These are phyloP conservation scores for Albula goreensis DNA, from an alignment of 2,113 vertebrate species.

Conservation along the genomic window DNA sequence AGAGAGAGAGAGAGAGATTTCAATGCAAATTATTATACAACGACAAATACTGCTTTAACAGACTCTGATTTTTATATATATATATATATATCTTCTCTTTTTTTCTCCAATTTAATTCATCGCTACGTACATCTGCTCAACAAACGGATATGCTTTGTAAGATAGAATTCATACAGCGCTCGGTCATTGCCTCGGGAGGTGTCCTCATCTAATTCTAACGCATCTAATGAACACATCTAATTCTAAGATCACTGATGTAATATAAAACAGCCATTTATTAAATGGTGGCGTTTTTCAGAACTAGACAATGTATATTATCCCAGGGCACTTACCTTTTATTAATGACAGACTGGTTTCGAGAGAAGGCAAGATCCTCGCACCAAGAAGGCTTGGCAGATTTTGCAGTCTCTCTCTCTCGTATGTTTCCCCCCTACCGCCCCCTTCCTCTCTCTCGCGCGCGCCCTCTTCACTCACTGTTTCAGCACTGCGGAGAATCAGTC, in stretches of 20 bases:
- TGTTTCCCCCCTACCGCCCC: conserved; percentile 25
- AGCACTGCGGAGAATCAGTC: conserved; percentile 70
- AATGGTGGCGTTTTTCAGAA: not conserved
- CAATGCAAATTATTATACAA: conserved; percentile 28
- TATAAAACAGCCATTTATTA: not conserved
- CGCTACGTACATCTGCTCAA: not conserved
- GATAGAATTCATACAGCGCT: not conserved
- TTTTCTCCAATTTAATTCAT: not conserved
- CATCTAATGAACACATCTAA: not conserved
- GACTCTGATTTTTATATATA: not conserved
- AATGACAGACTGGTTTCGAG: conserved; percentile 46
- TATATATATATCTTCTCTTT: not conserved
- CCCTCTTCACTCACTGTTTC: conserved; percentile 51
- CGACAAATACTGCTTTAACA: not conserved
- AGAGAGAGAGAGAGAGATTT: conserved; percentile 19
- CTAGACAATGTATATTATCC: not conserved
- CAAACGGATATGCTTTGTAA: not conserved
- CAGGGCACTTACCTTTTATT: conserved; percentile 57
- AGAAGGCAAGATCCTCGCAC: conserved; percentile 45
- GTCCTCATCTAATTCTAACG: not conserved
- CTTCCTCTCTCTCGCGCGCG: conserved; percentile 31
- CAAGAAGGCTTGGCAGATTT: conserved; percentile 51
- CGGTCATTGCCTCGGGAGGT: not conserved
- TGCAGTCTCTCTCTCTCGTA: conserved; percentile 41
- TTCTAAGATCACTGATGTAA: not conserved